Percentiles rank a stretch among this genome's conserved stretches.
These are phyloP conservation scores for Hyles lineata DNA, from an alignment of 2,888 invertebrate genomes.

Conservation along the genomic window DNA sequence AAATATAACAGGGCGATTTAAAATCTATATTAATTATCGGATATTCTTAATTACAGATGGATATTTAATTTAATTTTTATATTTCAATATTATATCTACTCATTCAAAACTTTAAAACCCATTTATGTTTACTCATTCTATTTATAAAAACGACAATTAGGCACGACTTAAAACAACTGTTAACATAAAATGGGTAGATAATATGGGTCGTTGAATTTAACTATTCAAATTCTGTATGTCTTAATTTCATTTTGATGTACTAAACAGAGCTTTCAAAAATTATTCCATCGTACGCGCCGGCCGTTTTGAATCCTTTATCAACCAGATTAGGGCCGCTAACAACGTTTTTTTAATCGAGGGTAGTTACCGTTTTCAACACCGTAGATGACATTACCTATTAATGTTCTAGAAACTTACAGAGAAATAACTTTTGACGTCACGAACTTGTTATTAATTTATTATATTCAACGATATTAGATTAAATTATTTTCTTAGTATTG, in stretches of 20 bases:
- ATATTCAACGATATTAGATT: background rate
- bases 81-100: too few species aligned
- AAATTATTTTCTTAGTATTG: background rate
- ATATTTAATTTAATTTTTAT: too few species aligned
- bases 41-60: too few species aligned
- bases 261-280: slow-evolving; percentile 24
- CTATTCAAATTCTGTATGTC: slow-evolving; percentile 18
- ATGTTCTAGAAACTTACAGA: background rate
- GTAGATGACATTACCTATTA: background rate
- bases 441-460: background rate
- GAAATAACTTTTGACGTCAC: too few species aligned
- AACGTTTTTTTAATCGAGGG: background rate
- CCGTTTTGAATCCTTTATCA: background rate
- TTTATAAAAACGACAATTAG: background rate
- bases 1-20: too few species aligned
- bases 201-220: background rate
- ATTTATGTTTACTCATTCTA: background rate
- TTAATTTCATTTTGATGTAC: slow-evolving; percentile 16
- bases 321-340: background rate
- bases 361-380: background rate
- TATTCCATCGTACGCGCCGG: slow-evolving; percentile 21
- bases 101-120: too few species aligned
- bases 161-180: background rate
- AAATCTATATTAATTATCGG: too few species aligned
- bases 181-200: background rate